Base-by-base conservation (phyloP, 2,113 vertebrate species). In the Cyprinus carpio region DNA sequence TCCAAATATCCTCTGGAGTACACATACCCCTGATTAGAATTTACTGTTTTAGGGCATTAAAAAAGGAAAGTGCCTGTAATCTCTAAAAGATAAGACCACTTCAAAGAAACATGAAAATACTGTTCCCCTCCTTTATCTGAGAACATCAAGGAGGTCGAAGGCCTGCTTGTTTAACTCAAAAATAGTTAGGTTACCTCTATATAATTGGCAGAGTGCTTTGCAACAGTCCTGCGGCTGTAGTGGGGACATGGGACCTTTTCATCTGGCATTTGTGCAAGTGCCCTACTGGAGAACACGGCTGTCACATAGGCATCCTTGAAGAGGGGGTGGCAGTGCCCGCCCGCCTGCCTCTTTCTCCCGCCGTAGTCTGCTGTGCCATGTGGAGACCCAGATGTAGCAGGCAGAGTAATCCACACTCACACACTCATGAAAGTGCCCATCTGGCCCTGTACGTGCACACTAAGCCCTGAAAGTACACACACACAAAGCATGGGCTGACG, bases 351-450 rank as follows among this genome's bases (percentile, higher is more conserved):
- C 90, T 92, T 90, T 92, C 93, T 94, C 93, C 92, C 92, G 92
- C 94, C 90, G 88, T 94, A 94, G 95, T 96, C 95, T 95, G 96
- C 94, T 91, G 91, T 93, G 92, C 95, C 95, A 96, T 96, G 96
- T 97, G 97, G 96, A 97, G 96, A 94, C 96, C 95, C 96, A 97
- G 97, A 97, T 97, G 97, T 95, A 96, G 95, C 93, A 95, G 93
- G 96, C 95, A 93, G 95, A 96, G 96, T 97, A 97, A 97, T 97
- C 96, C 96, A 95, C 83, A 92, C 95, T 96, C 93, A 93, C 89
- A 94, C 93, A 94, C 94, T 96, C 95, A 95, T 95, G 94, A 95
- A 94, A 96, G 94, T 96, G 95, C 96, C 96, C 97, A 97, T 97
- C 96, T 98, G 97, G 96, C 94, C 93, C 93, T 94, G 92, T 94